Conservation (phyloP, 2,113 vertebrate genomes). For the Actenoides lindsayi region DNA sequence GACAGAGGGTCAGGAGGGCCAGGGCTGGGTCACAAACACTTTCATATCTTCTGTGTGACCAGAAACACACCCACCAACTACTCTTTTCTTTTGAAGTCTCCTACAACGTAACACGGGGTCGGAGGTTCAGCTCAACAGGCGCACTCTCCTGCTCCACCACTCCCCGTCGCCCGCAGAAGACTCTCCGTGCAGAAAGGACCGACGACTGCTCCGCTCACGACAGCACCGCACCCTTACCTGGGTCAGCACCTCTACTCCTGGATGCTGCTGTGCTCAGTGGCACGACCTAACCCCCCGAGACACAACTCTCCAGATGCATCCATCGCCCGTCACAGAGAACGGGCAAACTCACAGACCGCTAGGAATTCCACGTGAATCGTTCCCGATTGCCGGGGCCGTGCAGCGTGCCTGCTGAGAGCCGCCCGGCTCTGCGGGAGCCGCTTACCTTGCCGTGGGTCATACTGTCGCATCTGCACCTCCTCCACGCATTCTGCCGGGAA, state of each 20-base stretch:
- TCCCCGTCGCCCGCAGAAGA: background rate
- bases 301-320: background rate
- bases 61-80: background rate
- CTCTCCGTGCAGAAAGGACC: too few relatives aligned
- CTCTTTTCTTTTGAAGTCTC: background rate
- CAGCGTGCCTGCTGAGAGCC: background rate
- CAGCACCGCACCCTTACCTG: background rate
- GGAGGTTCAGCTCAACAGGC: background rate
- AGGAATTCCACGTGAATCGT: accelerated
- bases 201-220: accelerated
- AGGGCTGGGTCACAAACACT: background rate
- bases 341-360: too few relatives aligned
- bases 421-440: accelerated
- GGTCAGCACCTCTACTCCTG: accelerated
- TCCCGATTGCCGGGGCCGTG: background rate
- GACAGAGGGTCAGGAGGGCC: background rate
- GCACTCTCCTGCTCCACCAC: background rate
- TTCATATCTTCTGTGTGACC: background rate
- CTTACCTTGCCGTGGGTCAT: constrained; percentile 91
- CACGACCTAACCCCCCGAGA: accelerated
- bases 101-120: accelerated
- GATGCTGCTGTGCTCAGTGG: background rate
- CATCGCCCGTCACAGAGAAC: accelerated
- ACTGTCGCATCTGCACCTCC: constrained; percentile 98
- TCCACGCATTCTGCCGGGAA: constrained; percentile 98